These are phyloP conservation scores for Ageneiosus marmoratus DNA, from an alignment of 2,113 vertebrate genomes.

Conservation along the genomic window DNA sequence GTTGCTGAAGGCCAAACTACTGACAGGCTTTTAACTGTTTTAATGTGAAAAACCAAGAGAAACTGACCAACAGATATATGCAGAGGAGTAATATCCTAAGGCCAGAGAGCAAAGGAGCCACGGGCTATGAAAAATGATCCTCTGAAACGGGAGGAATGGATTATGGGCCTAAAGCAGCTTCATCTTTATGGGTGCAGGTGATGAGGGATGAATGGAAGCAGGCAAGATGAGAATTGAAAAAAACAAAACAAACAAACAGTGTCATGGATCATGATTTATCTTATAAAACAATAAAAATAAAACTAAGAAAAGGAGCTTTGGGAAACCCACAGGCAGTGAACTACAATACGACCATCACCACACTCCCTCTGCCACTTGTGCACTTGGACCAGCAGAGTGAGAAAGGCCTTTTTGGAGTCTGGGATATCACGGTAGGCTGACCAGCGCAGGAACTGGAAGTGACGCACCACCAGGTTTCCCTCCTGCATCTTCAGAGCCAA, in stretches of 20 bases:
- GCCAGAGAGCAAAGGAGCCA: not conserved
- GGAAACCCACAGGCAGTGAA: conserved; percentile 92
- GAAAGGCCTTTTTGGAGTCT: conserved; percentile 91
- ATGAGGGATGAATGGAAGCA: not conserved
- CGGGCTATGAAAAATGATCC: conserved; percentile 17
- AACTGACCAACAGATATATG: conserved; percentile 45
- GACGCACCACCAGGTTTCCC: conserved; percentile 89
- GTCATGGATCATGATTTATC: conserved; percentile 8
- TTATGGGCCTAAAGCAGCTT: conserved; percentile 2
- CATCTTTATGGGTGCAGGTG: conserved; percentile 1
- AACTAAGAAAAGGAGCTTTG: not conserved
- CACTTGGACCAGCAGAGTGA: conserved; percentile 87
- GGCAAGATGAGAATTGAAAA: conserved; percentile 20
- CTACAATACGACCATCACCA: conserved; percentile 85
- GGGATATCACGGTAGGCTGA: conserved; percentile 90
- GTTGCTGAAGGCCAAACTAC: conserved; percentile 60
- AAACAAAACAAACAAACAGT: too few species aligned
- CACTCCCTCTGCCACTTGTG: conserved; percentile 94
- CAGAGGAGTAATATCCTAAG: conserved; percentile 10
- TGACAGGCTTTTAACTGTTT: conserved; percentile 56
- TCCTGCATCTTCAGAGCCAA: conserved; percentile 81
- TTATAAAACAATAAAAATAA: not conserved
- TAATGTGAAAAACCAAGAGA: conserved; percentile 56
- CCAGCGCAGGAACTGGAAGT: conserved; percentile 97
- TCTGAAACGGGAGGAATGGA: conserved; percentile 19